These are phyloP conservation scores for Ennomos quercinarius DNA, from an alignment of 2,888 invertebrate species.

Conservation along the genomic window DNA sequence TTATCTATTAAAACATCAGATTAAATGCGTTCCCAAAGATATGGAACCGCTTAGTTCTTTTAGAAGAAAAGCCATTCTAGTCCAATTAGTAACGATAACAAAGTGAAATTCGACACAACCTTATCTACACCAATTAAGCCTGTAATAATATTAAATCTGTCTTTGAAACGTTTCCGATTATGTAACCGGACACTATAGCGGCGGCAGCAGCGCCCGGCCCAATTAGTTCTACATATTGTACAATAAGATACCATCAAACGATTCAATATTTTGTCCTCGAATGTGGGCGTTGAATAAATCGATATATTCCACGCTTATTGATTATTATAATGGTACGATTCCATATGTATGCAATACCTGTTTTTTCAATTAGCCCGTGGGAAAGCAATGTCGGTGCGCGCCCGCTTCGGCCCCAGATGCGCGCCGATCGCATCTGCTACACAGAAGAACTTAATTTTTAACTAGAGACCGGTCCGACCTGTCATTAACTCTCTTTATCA, in stretches of 20 bases:
- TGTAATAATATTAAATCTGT: constrained; percentile 46
- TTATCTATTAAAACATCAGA: constrained; percentile 25
- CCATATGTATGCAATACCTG: constrained; percentile 55
- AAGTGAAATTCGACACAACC: constrained; percentile 48
- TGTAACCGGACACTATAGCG: constrained; percentile 42
- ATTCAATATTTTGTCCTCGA: constrained; percentile 22
- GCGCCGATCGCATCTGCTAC: constrained; percentile 62
- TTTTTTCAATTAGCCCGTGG: constrained; percentile 71
- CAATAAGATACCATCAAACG: constrained; percentile 33
- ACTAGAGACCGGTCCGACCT: constrained; percentile 60
- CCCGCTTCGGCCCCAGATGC: constrained; percentile 48
- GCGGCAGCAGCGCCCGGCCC: constrained; percentile 41
- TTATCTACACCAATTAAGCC: constrained; percentile 41
- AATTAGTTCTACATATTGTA: constrained; percentile 54
- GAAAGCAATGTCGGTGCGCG: constrained; percentile 66
- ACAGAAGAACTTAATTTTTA: constrained; percentile 68
- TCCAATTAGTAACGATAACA: constrained; percentile 44
- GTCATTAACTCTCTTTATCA: constrained; percentile 61
- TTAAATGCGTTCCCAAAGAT: constrained; percentile 20
- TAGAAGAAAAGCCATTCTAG: constrained; percentile 39
- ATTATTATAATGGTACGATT: constrained; percentile 61
- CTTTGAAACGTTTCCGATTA: constrained; percentile 39
- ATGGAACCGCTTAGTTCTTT: constrained; percentile 11
- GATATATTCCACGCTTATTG: constrained; percentile 56
- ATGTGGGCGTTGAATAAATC: constrained; percentile 18